phyloP scores from a whole-genome alignment of 2,113 vertebrate species.

The Centropus unirufus region DNA sequence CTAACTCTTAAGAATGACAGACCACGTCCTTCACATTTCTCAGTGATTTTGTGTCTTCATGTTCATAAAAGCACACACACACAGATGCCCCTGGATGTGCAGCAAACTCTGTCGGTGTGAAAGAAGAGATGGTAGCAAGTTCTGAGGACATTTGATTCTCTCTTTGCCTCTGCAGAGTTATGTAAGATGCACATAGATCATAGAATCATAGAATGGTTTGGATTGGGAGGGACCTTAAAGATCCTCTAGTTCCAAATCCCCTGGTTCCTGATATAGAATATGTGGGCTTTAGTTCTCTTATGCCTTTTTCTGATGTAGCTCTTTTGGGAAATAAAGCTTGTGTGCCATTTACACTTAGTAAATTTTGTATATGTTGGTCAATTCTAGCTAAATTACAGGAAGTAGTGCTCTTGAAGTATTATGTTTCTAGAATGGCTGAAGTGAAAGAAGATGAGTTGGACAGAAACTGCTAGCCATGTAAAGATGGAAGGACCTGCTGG shows the following conservation, averaged over 20 bases:
- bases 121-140: neutral
- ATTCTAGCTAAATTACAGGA: neutral
- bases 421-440: neutral
- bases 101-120: neutral
- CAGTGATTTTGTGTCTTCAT: neutral
- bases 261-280: neutral
- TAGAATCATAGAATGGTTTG: no score
- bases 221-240: no score
- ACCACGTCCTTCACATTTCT: neutral
- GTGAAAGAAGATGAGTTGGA: neutral
- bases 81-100: neutral
- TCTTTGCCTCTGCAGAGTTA: neutral
- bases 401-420: neutral
- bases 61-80: neutral
- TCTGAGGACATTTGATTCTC: neutral
- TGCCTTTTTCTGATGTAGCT: neutral
- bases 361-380: neutral
- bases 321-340: neutral
- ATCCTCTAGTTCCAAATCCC: no score
- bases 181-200: neutral
- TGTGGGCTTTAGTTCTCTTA: neutral
- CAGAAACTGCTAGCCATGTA: neutral
- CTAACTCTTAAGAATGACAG: neutral
- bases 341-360: neutral
- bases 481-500: neutral